These are phyloP conservation scores for Altica lythri DNA, from an alignment of 2,888 invertebrate genomes.

Conservation along the genomic window DNA sequence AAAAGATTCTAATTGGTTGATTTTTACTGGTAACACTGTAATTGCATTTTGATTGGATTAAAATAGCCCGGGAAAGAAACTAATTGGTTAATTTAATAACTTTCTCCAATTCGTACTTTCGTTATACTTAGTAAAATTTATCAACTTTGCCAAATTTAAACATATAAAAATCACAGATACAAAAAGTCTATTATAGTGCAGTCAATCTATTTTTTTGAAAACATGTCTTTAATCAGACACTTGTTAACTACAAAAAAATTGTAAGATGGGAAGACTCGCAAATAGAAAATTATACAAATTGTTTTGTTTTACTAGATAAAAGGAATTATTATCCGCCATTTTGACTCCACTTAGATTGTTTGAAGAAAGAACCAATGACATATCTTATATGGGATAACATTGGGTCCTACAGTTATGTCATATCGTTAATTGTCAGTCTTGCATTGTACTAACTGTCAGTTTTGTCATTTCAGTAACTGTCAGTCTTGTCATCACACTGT, in stretches of 20 bases:
- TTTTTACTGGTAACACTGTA: too few relatives aligned
- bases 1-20: too few relatives aligned
- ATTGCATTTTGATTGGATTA: too few relatives aligned
- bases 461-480: not conserved
- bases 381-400: not conserved
- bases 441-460: too few relatives aligned
- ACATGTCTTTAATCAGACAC: not conserved
- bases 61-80: too few relatives aligned
- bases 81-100: not conserved
- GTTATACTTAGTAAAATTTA: not conserved
- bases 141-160: not conserved
- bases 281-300: too few relatives aligned
- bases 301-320: too few relatives aligned
- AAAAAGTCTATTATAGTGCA: constrained; percentile 20
- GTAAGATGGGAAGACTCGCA: not conserved
- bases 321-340: too few relatives aligned
- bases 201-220: constrained; percentile 4
- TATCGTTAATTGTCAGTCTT: too few relatives aligned
- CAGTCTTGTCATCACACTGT: too few relatives aligned
- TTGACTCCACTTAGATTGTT: too few relatives aligned
- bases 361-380: too few relatives aligned
- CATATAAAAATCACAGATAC: constrained; percentile 13
- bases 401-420: not conserved
- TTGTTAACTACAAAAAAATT: not conserved
- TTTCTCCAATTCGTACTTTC: not conserved